Conservation (phyloP, 2,888 invertebrate genomes). For the Philopedon plagiatum region DNA sequence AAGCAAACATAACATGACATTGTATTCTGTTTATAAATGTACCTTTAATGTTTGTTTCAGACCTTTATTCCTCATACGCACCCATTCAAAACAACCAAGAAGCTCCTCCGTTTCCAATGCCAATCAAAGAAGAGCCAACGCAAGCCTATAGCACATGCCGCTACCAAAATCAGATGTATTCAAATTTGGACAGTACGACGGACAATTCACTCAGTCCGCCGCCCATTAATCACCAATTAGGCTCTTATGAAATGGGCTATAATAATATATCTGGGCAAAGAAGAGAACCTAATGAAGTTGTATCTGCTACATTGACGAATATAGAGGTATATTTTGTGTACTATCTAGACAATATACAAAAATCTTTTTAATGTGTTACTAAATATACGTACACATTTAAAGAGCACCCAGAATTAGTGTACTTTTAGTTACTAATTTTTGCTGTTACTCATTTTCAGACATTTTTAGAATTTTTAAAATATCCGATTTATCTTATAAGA, state of each 20-base stretch:
- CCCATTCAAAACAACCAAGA: constrained; percentile 19
- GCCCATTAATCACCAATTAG: constrained; percentile 55
- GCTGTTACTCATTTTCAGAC: no score
- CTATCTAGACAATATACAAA: background rate
- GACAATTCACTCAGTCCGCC: constrained; percentile 60
- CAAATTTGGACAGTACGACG: constrained; percentile 44
- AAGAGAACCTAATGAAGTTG: constrained; percentile 46
- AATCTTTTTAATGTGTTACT: no score
- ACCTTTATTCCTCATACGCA: constrained; percentile 8
- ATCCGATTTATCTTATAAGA: no score
- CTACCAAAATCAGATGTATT: constrained; percentile 47
- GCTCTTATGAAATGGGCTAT: constrained; percentile 52
- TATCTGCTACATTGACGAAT: constrained; percentile 14
- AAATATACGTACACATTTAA: no score
- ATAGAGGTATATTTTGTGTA: constrained; percentile 26
- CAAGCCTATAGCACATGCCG: constrained; percentile 38
- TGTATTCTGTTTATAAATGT: no score
- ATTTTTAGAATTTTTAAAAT: no score
- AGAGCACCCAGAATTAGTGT: no score
- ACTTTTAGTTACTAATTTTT: no score
- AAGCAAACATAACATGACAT: no score
- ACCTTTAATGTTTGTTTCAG: constrained; percentile 23
- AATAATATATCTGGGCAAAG: constrained; percentile 27
- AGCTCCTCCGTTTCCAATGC: constrained; percentile 31
- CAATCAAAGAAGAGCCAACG: constrained; percentile 40